Conservation (phyloP, 2,113 vertebrate genomes). For the Stictonetta naevosa region DNA sequence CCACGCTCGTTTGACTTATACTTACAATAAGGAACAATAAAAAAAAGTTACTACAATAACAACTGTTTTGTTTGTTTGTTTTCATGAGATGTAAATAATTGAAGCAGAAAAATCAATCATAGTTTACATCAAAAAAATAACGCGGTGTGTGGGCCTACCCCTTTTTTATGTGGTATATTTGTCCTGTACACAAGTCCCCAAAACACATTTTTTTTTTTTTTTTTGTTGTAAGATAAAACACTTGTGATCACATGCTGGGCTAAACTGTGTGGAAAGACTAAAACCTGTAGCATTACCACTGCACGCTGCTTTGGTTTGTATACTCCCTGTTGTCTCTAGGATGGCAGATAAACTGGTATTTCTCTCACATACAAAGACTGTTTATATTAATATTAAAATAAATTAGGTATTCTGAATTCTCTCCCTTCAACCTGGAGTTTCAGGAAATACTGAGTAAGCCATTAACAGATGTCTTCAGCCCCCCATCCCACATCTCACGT, state of each 20-base stretch:
- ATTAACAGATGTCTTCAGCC: background rate
- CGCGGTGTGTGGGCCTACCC: background rate
- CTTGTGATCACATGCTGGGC: background rate
- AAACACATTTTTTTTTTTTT: background rate
- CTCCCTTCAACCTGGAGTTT: background rate
- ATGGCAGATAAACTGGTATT: constrained; percentile 7
- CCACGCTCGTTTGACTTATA: too few relatives aligned
- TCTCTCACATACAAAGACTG: background rate
- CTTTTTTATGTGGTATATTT: background rate
- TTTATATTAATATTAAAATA: constrained; percentile 37
- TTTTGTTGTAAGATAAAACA: background rate
- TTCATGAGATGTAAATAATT: background rate
- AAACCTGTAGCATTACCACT: background rate
- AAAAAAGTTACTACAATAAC: background rate
- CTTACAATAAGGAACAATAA: background rate
- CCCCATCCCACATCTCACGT: background rate
- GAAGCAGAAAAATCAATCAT: background rate
- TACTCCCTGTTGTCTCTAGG: constrained; percentile 9
- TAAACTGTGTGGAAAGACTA: background rate
- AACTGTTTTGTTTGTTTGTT: background rate
- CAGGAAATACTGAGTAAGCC: constrained; percentile 33
- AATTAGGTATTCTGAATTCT: background rate
- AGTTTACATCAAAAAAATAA: background rate
- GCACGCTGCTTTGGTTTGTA: background rate
- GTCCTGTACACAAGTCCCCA: background rate